Base-by-base conservation (phyloP, 1,140 invertebrate species). In the Melanaphis sacchari region DNA sequence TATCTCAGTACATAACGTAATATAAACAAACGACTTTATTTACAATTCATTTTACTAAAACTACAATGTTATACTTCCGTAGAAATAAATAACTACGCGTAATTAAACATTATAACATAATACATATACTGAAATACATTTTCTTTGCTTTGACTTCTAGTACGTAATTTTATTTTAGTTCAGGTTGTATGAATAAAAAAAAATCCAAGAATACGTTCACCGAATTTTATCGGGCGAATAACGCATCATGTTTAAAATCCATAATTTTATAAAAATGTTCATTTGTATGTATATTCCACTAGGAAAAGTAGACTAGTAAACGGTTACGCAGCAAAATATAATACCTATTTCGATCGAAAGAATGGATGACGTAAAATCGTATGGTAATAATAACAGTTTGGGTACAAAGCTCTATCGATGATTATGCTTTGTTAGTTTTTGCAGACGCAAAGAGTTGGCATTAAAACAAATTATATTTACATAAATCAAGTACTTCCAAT, bases 81-180 rank as follows among this genome's bases (percentile, higher is more conserved):
- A 21, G 31, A 49, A 88, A 88, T 46, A 36, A 46, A 88, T 88
- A 21, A 49, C 49, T 21, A 49, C 43, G 85, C 46, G 85, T 46
- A 49, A 88, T 88, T 88, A 88, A 88, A 49, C 46, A 49, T 88
- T 88, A 49, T 22, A 21, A n/a, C 31, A n/a, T 41, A 41, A n/a
- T 11, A 22, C 82, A 84, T 40, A 84, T 15, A 26, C 82, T 11
- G 9, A n/a, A 76, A 43, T 31, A 41, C 41, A 43, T 46, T 87
- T 87, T 46, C 84, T 87, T 43, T 41, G 41, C 40, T 46, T 2
- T 41, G 40, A 76, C 31, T n/a, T 18, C 2, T 11, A 6, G 38
- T 84, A 11, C 22, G n/a, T 76, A 31, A 24, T 31, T 31, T 11
- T 52, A 54, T 54, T 54, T n/a, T 4, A 4, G 15, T 76, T 76